Evolutionary conservation across 2,888 invertebrate genomes (phyloP).

Genomic region (Hirtodrosophila trivittata): DNA sequence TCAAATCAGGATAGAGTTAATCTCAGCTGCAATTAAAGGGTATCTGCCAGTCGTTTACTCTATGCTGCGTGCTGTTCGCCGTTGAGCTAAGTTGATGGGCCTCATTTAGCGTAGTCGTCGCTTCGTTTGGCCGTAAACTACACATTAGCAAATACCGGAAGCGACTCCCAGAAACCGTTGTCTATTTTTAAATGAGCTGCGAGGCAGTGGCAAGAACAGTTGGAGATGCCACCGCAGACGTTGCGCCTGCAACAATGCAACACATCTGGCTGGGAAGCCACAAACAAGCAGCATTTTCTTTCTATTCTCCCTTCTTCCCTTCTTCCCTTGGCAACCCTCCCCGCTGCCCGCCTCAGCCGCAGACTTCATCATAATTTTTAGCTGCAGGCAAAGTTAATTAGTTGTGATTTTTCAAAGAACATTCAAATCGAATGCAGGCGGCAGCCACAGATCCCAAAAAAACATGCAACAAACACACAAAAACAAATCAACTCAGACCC

Average conservation of each 20-base stretch:
- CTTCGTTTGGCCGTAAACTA: conserved; percentile 56
- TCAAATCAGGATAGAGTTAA: too few species aligned
- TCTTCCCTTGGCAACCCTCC: not conserved
- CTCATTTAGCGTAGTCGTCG: conserved; percentile 44
- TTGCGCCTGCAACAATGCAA: conserved; percentile 46
- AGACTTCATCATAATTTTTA: conserved; percentile 40
- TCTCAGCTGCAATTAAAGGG: too few species aligned
- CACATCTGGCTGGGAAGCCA: conserved; percentile 59
- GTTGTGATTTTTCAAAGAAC: conserved; percentile 78
- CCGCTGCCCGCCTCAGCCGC: not conserved
- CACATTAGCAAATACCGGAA: conserved; percentile 53
- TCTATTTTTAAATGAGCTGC: conserved; percentile 38
- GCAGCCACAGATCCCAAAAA: conserved; percentile 15
- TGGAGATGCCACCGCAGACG: not conserved
- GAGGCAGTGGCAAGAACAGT: not conserved
- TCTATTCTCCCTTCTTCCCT: not conserved
- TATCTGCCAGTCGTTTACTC: too few species aligned
- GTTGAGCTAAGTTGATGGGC: conserved; percentile 31
- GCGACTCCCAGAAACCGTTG: conserved; percentile 26
- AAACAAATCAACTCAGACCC: conserved; percentile 33
- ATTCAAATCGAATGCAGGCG: conserved; percentile 61
- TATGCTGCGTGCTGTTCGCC: not conserved
- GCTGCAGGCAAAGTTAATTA: conserved; percentile 85
- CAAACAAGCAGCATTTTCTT: conserved; percentile 21
- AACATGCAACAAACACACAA: conserved; percentile 39